Evolutionary conservation across 2,888 invertebrate genomes (phyloP).

Genomic region (Tetragonisca angustula): DNA sequence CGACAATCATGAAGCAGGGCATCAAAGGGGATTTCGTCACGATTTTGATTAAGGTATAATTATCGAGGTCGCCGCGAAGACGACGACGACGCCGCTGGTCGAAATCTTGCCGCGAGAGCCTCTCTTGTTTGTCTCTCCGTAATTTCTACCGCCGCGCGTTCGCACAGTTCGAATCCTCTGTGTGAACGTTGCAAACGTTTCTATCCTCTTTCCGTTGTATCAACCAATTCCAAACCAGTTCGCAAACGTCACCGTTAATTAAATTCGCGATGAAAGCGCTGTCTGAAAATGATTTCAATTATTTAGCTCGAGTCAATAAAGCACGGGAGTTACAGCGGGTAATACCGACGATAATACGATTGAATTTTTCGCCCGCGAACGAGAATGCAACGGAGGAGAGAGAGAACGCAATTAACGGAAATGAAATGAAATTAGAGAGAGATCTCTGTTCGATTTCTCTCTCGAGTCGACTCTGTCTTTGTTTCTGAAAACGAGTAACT

Average conservation of each 20-base stretch:
- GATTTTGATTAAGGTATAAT: constrained; percentile 63
- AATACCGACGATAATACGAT: too few species aligned
- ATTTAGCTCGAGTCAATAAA: not conserved
- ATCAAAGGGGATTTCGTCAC: constrained; percentile 51
- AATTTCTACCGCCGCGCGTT: constrained; percentile 11
- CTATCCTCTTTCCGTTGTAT: not conserved
- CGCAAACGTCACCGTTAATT: not conserved
- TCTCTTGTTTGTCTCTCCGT: constrained; percentile 33
- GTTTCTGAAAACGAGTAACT: too few species aligned
- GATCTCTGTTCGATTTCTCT: too few species aligned
- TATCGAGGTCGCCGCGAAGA: constrained; percentile 43
- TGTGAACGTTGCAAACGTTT: not conserved
- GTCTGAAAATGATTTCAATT: not conserved
- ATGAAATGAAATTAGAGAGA: too few species aligned
- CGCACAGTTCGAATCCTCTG: not conserved
- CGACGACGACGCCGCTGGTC: constrained; percentile 38
- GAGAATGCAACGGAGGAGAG: too few species aligned
- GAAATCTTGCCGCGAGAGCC: constrained; percentile 47
- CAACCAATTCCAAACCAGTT: not conserved
- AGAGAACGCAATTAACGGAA: too few species aligned
- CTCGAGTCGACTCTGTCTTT: too few species aligned
- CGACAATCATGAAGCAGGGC: constrained; percentile 6
- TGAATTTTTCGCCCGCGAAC: too few species aligned
- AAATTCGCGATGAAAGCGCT: not conserved
- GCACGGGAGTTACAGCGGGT: not conserved